Evolutionary conservation across 2,888 invertebrate species (phyloP), one percentile per base, ranked within the genome.

Genomic region (Caenorhabditis plicata): DNA sequence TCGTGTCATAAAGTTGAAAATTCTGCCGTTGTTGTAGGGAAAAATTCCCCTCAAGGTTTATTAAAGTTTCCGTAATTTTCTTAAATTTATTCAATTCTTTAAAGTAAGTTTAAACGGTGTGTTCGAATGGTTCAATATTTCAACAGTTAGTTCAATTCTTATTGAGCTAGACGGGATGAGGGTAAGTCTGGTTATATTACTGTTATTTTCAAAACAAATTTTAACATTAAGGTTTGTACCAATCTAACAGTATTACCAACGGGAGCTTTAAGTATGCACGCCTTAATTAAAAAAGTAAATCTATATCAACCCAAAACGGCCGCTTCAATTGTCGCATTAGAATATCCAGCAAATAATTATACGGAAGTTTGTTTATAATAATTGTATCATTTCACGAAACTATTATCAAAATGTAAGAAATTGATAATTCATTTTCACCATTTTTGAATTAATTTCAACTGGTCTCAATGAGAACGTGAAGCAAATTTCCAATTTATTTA

Each of bases 301-400:
- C 57, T 63, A 3, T 60, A 58, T 20, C 52, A 58, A 9, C 54
- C 69, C 2, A 46, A 55, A 17, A 61, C 62, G 9, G 64, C 70
- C 15, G 72, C 72, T 2, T 65, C 68, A 3, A 61, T 72, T 29
- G 69, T 72, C 22, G 64, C 69, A 26, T 35, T 72, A 25, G 72
- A 72, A 44, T 72, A 72, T 39, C 72, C 72, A 3, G 72, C 69
- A 15, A 69, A 72, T 42, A 66, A 66, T 44, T 70, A 72, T 40
- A 70, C 68, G 4, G 72, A 72, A 61, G 72, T 70, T 35, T 19
- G 3, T 20, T 17, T 17, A 9, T 11, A 26, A 25, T 31, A n/a
- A 22, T 41, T 42, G 27, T 23, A n/a, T n/a, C n/a, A n/a, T n/a
- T n/a, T n/a, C n/a, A n/a, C n/a, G n/a, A n/a, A n/a, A n/a, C n/a